Conservation (phyloP, 2,888 invertebrate species). For the Apoderus coryli region DNA sequence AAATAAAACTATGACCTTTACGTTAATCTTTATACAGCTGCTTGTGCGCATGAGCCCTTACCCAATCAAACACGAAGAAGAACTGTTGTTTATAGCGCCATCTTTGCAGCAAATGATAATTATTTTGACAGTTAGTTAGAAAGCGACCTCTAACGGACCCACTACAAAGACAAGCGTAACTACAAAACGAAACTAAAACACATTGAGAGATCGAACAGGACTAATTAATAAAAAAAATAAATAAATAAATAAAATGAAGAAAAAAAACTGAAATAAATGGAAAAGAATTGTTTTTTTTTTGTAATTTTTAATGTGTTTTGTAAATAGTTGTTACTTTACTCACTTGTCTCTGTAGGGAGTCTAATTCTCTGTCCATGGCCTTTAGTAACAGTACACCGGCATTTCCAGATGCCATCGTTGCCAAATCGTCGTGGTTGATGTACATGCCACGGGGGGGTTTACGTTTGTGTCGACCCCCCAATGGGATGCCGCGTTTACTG, state of each 20-base stretch:
- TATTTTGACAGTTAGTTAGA: too few species aligned
- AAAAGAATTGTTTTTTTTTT: too few species aligned
- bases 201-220: slow-evolving; percentile 3
- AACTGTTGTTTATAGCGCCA: too few species aligned
- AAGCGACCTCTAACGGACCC: too few species aligned
- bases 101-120: too few species aligned
- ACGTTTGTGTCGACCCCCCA: slow-evolving; percentile 48
- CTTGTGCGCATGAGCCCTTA: too few species aligned
- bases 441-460: slow-evolving; percentile 94
- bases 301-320: slow-evolving; percentile 4
- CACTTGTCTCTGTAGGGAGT: slow-evolving; percentile 92
- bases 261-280: too few species aligned
- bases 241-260: too few species aligned
- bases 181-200: too few species aligned
- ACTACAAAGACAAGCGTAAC: too few species aligned
- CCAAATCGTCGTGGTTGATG: slow-evolving; percentile 93
- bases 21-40: too few species aligned
- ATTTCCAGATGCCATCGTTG: slow-evolving; percentile 64
- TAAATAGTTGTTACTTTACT: slow-evolving; percentile 34
- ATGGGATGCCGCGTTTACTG: slow-evolving; percentile 18
- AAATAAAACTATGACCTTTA: slow-evolving; percentile 1
- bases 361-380: slow-evolving; percentile 86
- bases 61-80: too few species aligned
- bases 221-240: slow-evolving; percentile 4
- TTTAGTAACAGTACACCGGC: slow-evolving; percentile 76